These are phyloP conservation scores for Gymnorhina tibicen DNA, from an alignment of 2,113 vertebrate species.

Conservation along the genomic window DNA sequence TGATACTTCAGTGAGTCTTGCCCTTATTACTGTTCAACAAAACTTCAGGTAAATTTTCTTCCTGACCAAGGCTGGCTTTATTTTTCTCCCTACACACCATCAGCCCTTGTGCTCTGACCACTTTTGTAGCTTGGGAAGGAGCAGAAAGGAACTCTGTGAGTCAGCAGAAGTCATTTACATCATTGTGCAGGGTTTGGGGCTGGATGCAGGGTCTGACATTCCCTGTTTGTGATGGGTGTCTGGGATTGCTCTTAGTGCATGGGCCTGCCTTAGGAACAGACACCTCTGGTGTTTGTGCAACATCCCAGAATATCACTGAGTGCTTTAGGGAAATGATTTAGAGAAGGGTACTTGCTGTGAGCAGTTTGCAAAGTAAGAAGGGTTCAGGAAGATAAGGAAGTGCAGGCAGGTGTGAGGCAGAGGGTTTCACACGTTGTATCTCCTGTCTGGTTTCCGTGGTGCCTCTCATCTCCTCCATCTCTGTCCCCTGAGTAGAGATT, in stretches of 20 bases:
- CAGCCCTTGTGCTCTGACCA: background rate
- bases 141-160: background rate
- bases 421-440: background rate
- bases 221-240: background rate
- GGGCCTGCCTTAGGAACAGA: background rate
- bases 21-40: background rate
- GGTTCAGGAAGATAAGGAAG: background rate
- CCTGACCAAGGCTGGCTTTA: background rate
- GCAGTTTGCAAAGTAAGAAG: background rate
- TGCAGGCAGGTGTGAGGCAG: background rate
- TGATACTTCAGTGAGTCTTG: background rate
- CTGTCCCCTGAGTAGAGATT: background rate
- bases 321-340: background rate
- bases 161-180: background rate
- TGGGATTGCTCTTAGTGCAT: background rate
- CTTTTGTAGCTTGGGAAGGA: background rate
- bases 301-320: background rate
- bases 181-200: background rate
- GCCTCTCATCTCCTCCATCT: background rate
- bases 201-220: background rate
- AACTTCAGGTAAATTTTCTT: background rate
- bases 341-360: background rate
- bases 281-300: background rate
- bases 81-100: background rate
- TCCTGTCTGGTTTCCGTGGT: background rate